These are phyloP conservation scores for Hemichromis elongatus DNA, from an alignment of 2,113 vertebrate species.

Conservation along the genomic window DNA sequence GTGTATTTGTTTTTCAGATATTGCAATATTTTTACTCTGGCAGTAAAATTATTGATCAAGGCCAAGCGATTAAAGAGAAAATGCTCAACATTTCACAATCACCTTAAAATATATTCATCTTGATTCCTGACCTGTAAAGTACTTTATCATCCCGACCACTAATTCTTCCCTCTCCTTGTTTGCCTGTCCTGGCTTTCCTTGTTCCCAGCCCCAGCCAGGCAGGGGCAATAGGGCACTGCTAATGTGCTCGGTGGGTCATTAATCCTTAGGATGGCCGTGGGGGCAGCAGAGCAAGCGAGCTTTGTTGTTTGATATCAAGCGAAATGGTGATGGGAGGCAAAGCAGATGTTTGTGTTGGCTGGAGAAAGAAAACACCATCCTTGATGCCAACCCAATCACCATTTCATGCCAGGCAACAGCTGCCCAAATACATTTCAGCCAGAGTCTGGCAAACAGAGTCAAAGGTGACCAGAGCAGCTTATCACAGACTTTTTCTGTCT, in stretches of 20 bases:
- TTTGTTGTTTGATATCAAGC: conserved; percentile 55
- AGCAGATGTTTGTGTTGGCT: conserved; percentile 76
- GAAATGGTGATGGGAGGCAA: conserved; percentile 45
- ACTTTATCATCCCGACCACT: conserved; percentile 42
- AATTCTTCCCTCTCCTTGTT: conserved; percentile 38
- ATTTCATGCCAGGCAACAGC: conserved; percentile 68
- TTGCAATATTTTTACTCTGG: neutral
- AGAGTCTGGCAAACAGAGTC: conserved; percentile 36
- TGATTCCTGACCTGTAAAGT: conserved; percentile 25
- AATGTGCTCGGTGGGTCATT: conserved; percentile 64
- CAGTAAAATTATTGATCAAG: neutral
- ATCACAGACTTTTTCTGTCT: neutral
- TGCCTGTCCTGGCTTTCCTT: neutral
- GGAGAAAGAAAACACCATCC: conserved; percentile 6
- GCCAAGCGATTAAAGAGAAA: neutral
- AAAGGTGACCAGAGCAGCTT: conserved; percentile 20
- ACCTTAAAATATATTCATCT: conserved; percentile 1
- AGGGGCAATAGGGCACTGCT: conserved; percentile 51
- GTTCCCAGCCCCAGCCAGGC: conserved; percentile 34
- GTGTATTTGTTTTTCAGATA: neutral
- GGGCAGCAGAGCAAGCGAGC: conserved; percentile 34
- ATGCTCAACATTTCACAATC: neutral
- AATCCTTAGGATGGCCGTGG: conserved; percentile 50
- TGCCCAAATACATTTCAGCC: conserved; percentile 62
- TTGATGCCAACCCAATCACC: conserved; percentile 60